These are phyloP conservation scores for Ceyx cyanopectus DNA, from an alignment of 2,113 vertebrate genomes.

Conservation along the genomic window DNA sequence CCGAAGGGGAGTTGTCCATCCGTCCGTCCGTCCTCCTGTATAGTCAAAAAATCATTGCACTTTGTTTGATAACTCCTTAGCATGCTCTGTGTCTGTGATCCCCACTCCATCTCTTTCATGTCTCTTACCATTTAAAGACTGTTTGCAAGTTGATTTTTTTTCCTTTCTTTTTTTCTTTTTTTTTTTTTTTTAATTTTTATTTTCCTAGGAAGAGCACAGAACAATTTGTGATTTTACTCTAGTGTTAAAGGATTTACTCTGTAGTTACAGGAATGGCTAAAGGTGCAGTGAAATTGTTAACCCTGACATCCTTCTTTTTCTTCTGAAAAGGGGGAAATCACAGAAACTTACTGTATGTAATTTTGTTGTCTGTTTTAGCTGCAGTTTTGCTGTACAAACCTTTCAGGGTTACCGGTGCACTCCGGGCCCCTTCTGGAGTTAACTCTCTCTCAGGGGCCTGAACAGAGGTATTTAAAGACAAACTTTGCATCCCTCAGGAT, in stretches of 20 bases:
- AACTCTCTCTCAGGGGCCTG: background rate
- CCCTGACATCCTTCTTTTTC: constrained; percentile 17
- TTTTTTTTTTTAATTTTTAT: background rate
- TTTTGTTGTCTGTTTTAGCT: constrained; percentile 44
- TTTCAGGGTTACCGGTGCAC: constrained; percentile 25
- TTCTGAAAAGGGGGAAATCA: background rate
- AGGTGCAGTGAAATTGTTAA: constrained; percentile 47
- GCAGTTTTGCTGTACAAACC: background rate
- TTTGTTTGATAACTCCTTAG: constrained; percentile 53
- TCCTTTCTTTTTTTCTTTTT: background rate
- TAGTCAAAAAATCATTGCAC: constrained; percentile 58
- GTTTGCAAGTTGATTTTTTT: constrained; percentile 39
- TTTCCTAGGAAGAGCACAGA: constrained; percentile 73
- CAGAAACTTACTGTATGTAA: constrained; percentile 4
- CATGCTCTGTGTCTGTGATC: constrained; percentile 46
- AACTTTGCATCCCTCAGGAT: background rate
- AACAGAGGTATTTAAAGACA: constrained; percentile 4
- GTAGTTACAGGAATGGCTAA: constrained; percentile 40
- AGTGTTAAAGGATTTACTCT: constrained; percentile 65
- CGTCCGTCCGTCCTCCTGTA: constrained; percentile 16
- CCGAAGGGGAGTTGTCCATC: constrained; percentile 23
- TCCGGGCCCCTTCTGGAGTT: background rate
- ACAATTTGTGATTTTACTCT: constrained; percentile 48
- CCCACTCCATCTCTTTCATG: background rate
- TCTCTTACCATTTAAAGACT: constrained; percentile 54